These are phyloP conservation scores for Tillus elongatus DNA, from an alignment of 2,888 invertebrate genomes.

Conservation along the genomic window DNA sequence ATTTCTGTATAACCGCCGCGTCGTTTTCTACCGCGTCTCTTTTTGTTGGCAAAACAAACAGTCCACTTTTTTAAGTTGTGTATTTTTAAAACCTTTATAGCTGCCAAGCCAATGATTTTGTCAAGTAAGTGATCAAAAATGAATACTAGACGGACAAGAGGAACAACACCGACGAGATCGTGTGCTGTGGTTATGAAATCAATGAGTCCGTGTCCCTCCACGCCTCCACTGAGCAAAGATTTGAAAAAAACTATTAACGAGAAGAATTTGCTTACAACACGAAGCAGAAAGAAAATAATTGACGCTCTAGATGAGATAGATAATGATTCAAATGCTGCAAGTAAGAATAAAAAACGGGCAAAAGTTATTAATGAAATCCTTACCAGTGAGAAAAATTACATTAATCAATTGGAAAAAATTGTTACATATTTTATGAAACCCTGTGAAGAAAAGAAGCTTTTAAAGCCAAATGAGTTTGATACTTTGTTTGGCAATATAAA, in stretches of 20 bases:
- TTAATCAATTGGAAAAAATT: constrained; percentile 56
- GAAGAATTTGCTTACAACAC: constrained; percentile 52
- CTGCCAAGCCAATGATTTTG: too few species aligned
- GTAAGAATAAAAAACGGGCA: constrained; percentile 33
- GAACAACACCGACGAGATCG: too few species aligned
- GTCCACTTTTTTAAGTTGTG: too few species aligned
- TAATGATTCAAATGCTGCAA: constrained; percentile 34
- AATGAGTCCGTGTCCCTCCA: not conserved
- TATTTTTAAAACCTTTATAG: too few species aligned
- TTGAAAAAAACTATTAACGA: constrained; percentile 51
- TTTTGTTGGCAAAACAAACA: too few species aligned
- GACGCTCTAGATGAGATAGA: constrained; percentile 47
- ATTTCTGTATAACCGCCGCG: too few species aligned
- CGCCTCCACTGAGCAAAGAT: constrained; percentile 43
- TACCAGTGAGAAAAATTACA: constrained; percentile 59
- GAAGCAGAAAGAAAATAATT: constrained; percentile 52
- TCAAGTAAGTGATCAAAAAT: too few species aligned
- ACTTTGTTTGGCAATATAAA: constrained; percentile 55
- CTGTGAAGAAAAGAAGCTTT: constrained; percentile 44
- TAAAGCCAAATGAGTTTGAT: constrained; percentile 45
- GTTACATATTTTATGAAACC: constrained; percentile 57
- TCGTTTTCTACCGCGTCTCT: too few species aligned
- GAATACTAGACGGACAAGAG: too few species aligned
- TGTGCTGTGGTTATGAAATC: not conserved
- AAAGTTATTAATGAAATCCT: constrained; percentile 61